phyloP scores from a whole-genome alignment of 1,140 invertebrate species.

The Anoplolepis gracilipes region DNA sequence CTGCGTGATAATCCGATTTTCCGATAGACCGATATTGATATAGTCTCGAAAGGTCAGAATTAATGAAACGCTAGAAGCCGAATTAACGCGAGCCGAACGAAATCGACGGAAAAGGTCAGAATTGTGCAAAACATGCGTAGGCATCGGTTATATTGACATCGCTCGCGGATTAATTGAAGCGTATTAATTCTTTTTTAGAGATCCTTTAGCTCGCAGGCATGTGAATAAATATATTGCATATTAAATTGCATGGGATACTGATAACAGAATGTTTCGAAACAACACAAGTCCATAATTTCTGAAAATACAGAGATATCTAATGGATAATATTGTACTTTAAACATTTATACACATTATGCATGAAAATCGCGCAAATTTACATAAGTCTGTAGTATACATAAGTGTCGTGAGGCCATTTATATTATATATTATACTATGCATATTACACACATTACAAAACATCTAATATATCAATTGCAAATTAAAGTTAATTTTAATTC shows the following conservation, averaged over 20 bases:
- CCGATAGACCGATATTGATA: constrained; percentile 4
- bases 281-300: not conserved
- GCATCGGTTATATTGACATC: constrained; percentile 24
- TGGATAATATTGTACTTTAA: not conserved
- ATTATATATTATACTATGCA: too few species aligned
- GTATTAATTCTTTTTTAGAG: constrained; percentile 32
- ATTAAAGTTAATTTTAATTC: not conserved
- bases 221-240: constrained; percentile 7
- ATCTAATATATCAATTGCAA: not conserved
- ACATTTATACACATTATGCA: not conserved
- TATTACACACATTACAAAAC: too few species aligned
- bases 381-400: not conserved
- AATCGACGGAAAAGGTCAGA: constrained; percentile 34
- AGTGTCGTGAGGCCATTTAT: not conserved
- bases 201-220: constrained; percentile 2
- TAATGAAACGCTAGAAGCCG: constrained; percentile 21
- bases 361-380: not conserved
- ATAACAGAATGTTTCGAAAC: not conserved
- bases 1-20: not conserved
- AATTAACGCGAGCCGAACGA: constrained; percentile 26
- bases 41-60: constrained; percentile 14
- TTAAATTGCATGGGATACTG: constrained; percentile 5
- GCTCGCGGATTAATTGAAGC: constrained; percentile 30
- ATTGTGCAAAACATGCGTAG: constrained; percentile 24
- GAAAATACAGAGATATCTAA: not conserved